phyloP scores from a whole-genome alignment of 1,140 invertebrate genomes.

The Popillia japonica region DNA sequence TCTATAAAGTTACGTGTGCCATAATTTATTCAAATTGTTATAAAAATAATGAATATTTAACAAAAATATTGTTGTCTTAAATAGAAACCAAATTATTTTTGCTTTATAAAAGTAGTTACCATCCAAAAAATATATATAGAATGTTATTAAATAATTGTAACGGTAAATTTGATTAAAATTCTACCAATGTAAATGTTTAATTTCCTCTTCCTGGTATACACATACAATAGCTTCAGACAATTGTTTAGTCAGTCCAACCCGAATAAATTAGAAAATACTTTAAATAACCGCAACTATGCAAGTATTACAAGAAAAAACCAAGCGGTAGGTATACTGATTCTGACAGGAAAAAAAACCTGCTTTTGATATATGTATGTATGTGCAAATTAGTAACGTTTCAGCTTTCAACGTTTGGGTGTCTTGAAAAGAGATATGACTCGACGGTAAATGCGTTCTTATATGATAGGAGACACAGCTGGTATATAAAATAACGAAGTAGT shows the following conservation, averaged over 20 bases:
- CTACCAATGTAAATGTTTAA: constrained; percentile 1
- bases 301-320: background rate
- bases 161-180: constrained; percentile 24
- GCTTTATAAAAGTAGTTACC: no score
- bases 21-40: no score
- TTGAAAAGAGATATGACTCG: background rate
- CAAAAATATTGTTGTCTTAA: no score
- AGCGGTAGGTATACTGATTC: no score
- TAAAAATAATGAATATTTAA: no score
- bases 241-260: background rate
- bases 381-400: background rate
- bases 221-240: background rate
- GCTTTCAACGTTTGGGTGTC: constrained; percentile 21
- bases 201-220: constrained; percentile 25
- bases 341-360: constrained; percentile 1
- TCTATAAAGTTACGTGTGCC: no score
- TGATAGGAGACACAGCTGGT: constrained; percentile 18
- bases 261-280: constrained; percentile 11
- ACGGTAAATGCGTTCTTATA: constrained; percentile 9
- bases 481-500: constrained; percentile 20
- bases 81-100: no score
- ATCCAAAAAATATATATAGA: background rate
- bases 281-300: background rate
- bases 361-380: constrained; percentile 13
- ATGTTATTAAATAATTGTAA: background rate